Percentiles rank a stretch among this genome's conserved stretches.
Evolutionary conservation across 2,113 vertebrate species (phyloP).

Genomic region (Falcunculus frontatus): DNA sequence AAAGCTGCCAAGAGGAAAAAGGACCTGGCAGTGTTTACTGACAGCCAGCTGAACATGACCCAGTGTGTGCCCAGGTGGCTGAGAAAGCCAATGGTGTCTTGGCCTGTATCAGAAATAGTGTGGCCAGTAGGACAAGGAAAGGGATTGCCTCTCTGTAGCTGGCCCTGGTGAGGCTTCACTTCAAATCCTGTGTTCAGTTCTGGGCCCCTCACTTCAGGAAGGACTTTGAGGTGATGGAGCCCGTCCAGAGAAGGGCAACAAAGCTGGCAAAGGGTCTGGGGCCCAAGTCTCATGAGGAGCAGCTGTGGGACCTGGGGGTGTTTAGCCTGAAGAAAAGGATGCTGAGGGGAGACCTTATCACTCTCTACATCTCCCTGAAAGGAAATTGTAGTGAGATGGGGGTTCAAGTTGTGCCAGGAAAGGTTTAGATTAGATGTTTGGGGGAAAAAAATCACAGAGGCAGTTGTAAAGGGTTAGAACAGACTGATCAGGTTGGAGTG

Average conservation of each 20-base stretch:
- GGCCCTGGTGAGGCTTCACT: neutral
- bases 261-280: neutral
- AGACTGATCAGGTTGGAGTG: neutral
- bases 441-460: too few relatives aligned
- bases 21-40: neutral
- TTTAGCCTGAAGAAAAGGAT: neutral
- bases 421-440: neutral
- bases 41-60: neutral
- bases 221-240: neutral
- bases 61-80: neutral
- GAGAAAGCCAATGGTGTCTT: neutral
- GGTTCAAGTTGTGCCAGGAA: neutral
- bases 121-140: neutral
- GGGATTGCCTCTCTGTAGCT: neutral
- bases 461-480: neutral
- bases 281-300: neutral
- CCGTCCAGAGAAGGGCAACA: rapidly evolving
- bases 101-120: rapidly evolving
- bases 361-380: neutral
- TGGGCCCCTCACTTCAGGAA: too few relatives aligned
- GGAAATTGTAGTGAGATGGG: rapidly evolving
- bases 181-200: neutral
- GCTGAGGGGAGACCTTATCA: neutral
- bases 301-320: neutral
- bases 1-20: rapidly evolving